phyloP scores from a whole-genome alignment of 1,140 invertebrate species.

The Drosophila serrata region DNA sequence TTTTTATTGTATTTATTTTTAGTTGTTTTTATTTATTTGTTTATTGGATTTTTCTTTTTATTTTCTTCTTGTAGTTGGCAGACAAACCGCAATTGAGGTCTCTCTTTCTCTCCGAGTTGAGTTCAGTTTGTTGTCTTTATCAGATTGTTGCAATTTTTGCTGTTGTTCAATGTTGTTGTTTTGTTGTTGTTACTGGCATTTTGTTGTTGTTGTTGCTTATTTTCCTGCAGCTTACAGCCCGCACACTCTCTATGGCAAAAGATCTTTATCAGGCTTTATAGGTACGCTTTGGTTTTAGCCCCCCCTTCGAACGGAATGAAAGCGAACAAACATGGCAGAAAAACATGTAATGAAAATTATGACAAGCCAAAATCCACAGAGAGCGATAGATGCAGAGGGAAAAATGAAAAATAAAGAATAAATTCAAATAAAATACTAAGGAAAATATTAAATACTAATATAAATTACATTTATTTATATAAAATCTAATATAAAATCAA shows the following conservation, averaged over 20 bases:
- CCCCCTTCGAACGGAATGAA: constrained; percentile 23
- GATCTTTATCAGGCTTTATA: constrained; percentile 76
- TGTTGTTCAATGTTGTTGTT: constrained; percentile 56
- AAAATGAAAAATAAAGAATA: neutral
- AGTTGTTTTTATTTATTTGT: neutral
- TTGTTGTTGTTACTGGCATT: constrained; percentile 37
- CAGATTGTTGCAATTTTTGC: constrained; percentile 81
- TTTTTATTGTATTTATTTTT: neutral
- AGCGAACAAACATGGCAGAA: constrained; percentile 70
- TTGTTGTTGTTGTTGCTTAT: constrained; percentile 36
- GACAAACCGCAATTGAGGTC: constrained; percentile 58
- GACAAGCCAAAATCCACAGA: constrained; percentile 71
- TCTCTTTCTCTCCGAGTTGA: constrained; percentile 28
- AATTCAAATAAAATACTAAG: neutral
- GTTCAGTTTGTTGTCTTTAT: constrained; percentile 71
- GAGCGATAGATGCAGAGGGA: constrained; percentile 14
- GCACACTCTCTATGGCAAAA: constrained; percentile 64
- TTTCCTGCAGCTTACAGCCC: constrained; percentile 62
- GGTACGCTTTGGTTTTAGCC: constrained; percentile 60
- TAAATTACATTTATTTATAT: no score
- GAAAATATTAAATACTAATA: no score
- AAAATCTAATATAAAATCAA: no score
- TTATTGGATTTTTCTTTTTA: neutral
- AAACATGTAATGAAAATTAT: constrained; percentile 84
- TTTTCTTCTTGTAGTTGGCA: constrained; percentile 40